These are phyloP conservation scores for Metalampra italica DNA, from an alignment of 2,888 invertebrate genomes.

Conservation along the genomic window DNA sequence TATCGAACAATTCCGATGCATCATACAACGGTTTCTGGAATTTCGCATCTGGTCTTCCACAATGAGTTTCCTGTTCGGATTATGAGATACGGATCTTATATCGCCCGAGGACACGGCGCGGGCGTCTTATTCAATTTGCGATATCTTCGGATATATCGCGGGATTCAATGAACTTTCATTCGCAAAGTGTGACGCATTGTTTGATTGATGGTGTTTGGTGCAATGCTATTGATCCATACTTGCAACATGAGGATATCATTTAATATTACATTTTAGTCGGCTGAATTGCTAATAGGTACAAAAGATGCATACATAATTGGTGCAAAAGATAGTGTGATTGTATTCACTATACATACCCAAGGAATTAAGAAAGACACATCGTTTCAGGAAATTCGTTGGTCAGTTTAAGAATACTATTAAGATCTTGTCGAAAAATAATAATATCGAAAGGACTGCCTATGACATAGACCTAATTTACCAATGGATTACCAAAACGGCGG, in stretches of 20 bases:
- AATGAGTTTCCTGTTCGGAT: constrained; percentile 75
- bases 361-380: too few species aligned
- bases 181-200: constrained; percentile 33
- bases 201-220: constrained; percentile 36
- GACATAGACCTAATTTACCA: too few species aligned
- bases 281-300: too few species aligned
- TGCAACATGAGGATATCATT: constrained; percentile 14
- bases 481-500: too few species aligned
- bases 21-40: constrained; percentile 49
- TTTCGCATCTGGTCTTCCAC: constrained; percentile 73
- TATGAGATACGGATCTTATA: constrained; percentile 66
- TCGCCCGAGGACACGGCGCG: constrained; percentile 51
- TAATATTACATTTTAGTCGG: not conserved
- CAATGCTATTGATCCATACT: constrained; percentile 23
- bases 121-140: constrained; percentile 45
- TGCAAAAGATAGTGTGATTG: too few species aligned
- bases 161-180: too few species aligned
- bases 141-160: constrained; percentile 41
- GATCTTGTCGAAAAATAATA: too few species aligned
- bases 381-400: too few species aligned
- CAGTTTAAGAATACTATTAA: too few species aligned
- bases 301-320: too few species aligned
- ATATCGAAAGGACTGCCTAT: too few species aligned
- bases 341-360: too few species aligned
- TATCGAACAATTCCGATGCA: constrained; percentile 19